Base-by-base conservation (phyloP, 2,888 invertebrate genomes). In the Tenthredo scrophulariae region DNA sequence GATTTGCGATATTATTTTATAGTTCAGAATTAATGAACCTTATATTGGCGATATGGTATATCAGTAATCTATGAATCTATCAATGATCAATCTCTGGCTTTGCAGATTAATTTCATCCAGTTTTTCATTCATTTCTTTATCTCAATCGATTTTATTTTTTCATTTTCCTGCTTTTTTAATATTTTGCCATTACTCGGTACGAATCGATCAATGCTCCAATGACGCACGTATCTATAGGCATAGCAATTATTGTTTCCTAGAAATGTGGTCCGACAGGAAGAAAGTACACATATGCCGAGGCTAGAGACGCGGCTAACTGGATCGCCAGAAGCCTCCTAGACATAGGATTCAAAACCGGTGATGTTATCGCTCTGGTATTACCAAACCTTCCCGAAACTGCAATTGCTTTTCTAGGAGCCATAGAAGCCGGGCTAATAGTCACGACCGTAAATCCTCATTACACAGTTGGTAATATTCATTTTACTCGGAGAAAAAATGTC, bases 331-430 rank as follows among this genome's bases (percentile, higher is more conserved):
- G 97, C 84, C 94, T 96, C 79, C 94, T 94, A 37, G 96, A 96
- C 90, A 94, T 97, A 83, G 96, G 96, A 85, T 91, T 97, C 18
- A 93, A 93, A 84, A 95, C 95, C 87, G 96, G 96, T 0, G 96
- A 97, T 89, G 94, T 96, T 0, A 92, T 97, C 0, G 96, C 96
- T 0, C 89, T 97, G 7, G 95, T 97, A 90, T 90, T 97, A 84
- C 97, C 97, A 0, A 98, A 98, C 91, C 90, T 96, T 37, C 97
- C 97, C 0, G 97, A 98, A 92, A 96, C 95, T 90, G 95, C 96
- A 0, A 93, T 97, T 18, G 95, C 95, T 1, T 91, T 95, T 13
- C 90, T 97, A 89, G 97, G 97, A 0, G 94, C 95, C 43, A 89
- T 96, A 46, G 96, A 96, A 89, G 97, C 97, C 70, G 97, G 97